Conservation (phyloP, 1,140 invertebrate genomes). For the Varroa destructor region DNA sequence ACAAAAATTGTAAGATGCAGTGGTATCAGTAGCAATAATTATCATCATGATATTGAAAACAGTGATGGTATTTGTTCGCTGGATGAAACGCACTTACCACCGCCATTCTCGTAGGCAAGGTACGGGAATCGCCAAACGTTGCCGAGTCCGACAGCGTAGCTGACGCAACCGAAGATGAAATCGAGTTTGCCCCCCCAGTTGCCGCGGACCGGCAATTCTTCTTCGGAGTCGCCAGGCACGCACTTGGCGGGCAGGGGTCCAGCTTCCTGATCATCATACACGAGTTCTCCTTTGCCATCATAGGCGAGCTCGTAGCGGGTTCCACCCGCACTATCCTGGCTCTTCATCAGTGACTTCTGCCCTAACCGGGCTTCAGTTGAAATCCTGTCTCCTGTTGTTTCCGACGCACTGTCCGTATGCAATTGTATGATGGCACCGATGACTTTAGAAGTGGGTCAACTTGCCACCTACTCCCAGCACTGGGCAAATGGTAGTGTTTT, state of each 20-base stretch:
- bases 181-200: slow-evolving; percentile 74
- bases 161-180: slow-evolving; percentile 74
- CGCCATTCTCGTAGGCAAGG: slow-evolving; percentile 44
- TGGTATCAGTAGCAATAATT: too few relatives aligned
- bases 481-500: too few relatives aligned
- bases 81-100: slow-evolving; percentile 35
- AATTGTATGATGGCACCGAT: too few relatives aligned
- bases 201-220: slow-evolving; percentile 49
- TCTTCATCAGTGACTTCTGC: neutral
- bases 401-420: too few relatives aligned
- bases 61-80: too few relatives aligned
- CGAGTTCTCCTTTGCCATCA: slow-evolving; percentile 1
- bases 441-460: too few relatives aligned
- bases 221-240: slow-evolving; percentile 28
- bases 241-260: slow-evolving; percentile 14
- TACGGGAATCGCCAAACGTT: slow-evolving; percentile 63
- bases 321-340: slow-evolving; percentile 18
- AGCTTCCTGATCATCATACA: slow-evolving; percentile 18
- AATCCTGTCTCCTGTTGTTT: too few relatives aligned
- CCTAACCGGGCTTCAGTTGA: too few relatives aligned
- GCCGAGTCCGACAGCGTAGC: slow-evolving; percentile 77
- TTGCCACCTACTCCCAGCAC: too few relatives aligned
- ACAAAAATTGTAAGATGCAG: too few relatives aligned
- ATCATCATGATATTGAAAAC: too few relatives aligned
- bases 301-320: slow-evolving; percentile 23